Percentiles rank a stretch among this genome's conserved stretches.
Evolutionary conservation across 35 echinoderm and acorn worm species (phyloP).

Genomic region (Apostichopus californicus): DNA sequence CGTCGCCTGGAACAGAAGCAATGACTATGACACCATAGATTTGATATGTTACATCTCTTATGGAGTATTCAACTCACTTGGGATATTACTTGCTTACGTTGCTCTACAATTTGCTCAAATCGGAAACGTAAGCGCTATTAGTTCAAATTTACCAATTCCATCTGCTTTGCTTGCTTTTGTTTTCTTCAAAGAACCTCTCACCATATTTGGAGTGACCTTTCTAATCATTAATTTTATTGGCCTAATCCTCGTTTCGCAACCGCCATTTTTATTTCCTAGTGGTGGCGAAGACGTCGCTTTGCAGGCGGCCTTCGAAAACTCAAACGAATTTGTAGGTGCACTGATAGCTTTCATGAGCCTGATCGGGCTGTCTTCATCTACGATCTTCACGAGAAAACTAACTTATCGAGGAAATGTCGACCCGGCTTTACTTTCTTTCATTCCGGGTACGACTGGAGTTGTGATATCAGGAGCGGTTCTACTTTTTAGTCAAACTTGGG

Average conservation of each 20-base stretch:
- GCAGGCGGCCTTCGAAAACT: too few species aligned
- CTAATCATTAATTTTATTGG: neutral
- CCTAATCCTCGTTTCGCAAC: neutral
- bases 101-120: constrained; percentile 4
- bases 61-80: neutral
- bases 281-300: too few species aligned
- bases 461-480: neutral
- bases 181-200: constrained; percentile 1
- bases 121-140: constrained; percentile 35
- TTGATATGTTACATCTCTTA: constrained; percentile 1
- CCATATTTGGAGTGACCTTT: neutral
- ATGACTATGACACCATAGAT: neutral
- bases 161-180: neutral
- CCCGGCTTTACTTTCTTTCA: neutral
- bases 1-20: constrained; percentile 20
- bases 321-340: neutral
- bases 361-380: too few species aligned
- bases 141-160: constrained; percentile 33
- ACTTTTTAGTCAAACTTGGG: neutral
- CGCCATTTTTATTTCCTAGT: constrained; percentile 11
- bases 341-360: neutral
- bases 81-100: constrained; percentile 17
- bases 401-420: constrained; percentile 14
- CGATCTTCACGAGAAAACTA: too few species aligned
- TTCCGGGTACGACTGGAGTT: neutral